Conservation (phyloP, 2,113 vertebrate genomes). For the Nanorana parkeri region DNA sequence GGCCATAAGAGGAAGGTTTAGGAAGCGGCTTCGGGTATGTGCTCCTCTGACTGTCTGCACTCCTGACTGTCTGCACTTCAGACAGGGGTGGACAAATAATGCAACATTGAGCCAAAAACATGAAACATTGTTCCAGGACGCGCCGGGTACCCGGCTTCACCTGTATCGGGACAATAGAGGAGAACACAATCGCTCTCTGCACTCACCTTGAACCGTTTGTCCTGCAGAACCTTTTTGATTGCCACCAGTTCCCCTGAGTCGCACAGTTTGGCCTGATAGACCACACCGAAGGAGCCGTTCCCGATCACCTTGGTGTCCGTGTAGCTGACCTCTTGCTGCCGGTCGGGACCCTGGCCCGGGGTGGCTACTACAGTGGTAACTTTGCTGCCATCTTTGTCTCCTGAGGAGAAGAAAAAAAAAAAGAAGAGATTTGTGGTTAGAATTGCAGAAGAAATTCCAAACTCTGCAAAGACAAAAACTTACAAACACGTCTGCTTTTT, state of each 20-base stretch:
- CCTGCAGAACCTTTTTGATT: constrained; percentile 98
- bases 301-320: constrained; percentile 99
- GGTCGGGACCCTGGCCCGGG: constrained; percentile 94
- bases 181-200: no score
- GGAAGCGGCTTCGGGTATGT: no score
- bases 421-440: neutral
- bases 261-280: constrained; percentile 98
- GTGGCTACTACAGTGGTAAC: constrained; percentile 98
- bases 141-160: no score
- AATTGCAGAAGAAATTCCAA: neutral
- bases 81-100: no score
- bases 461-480: neutral
- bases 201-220: constrained; percentile 98
- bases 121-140: no score
- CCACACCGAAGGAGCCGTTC: constrained; percentile 97
- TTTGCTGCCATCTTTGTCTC: constrained; percentile 98
- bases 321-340: constrained; percentile 98
- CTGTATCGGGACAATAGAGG: no score
- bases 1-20: no score
- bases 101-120: no score
- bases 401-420: constrained; percentile 62
- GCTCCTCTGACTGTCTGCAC: no score
- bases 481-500: no score
- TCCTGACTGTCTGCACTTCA: no score
- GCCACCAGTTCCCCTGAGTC: constrained; percentile 98